Evolutionary conservation across 2,888 invertebrate species (phyloP), one percentile per base, ranked within the genome.

Genomic region (Calliphora vomitoria): DNA sequence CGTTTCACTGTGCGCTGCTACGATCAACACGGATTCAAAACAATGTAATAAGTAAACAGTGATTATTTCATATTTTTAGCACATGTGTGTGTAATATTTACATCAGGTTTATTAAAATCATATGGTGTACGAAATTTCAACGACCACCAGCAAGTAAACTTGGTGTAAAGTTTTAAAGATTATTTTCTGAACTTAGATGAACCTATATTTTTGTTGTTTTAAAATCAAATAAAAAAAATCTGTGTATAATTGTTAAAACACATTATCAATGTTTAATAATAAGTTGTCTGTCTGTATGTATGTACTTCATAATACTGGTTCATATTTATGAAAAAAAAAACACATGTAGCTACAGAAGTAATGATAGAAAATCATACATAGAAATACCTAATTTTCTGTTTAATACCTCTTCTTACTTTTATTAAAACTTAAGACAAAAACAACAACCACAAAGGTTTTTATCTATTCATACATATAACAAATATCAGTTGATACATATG

Each of bases 61-160:
- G 8, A 13, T 44, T 44, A n/a, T 53, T 53, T 8, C 50, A 25
- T 25, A 25, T 25, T 25, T 25, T 25, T 25, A 25, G 25, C 25
- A 25, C 25, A 25, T 25, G 25, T 25, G 25, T 25, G n/a, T 6
- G 1, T n/a, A 13, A 15, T 53, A 53, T 20, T 55, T 10, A 55
- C 20, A 38, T 20, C 41, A 41, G 41, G 31, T 50, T 53, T 20
- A 13, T 11, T 18, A 13, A 66, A 41, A 62, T 8, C n/a, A 71
- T 35, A 35, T n/a, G 18, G 5, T 15, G 35, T 50, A 50, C 35
- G 11, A 62, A 47, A 44, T 60, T 74, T 74, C 44, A 11, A 31
- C 20, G 50, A 53, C 76, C 76, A 76, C 76, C 50, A 76, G 76
- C 76, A 76, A 76, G 76, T 64, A 76, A 41, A 38, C 15, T 6